These are phyloP conservation scores for Parnassius smintheus DNA, from an alignment of 2,888 invertebrate species.

Conservation along the genomic window DNA sequence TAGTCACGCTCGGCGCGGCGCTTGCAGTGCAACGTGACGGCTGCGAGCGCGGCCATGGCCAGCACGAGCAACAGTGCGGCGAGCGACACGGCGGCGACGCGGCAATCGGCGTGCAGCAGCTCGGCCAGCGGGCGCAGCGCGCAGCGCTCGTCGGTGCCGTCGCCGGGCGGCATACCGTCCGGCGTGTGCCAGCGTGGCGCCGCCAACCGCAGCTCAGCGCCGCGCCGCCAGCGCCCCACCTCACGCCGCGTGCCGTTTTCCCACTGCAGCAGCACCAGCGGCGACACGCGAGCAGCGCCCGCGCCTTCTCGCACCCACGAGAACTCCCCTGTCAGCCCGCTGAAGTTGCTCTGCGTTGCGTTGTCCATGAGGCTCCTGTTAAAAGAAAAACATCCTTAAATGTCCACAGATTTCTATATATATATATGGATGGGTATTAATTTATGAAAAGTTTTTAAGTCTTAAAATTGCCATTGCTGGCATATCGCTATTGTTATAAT, in stretches of 20 bases:
- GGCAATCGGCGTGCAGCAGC: constrained; percentile 85
- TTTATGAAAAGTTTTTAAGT: too few species aligned
- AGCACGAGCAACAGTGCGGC: constrained; percentile 46
- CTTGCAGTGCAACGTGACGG: constrained; percentile 50
- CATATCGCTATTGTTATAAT: too few species aligned
- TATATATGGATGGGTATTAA: too few species aligned
- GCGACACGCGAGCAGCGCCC: constrained; percentile 34
- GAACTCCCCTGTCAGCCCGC: constrained; percentile 59
- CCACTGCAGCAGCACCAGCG: constrained; percentile 81
- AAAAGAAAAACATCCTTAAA: not conserved
- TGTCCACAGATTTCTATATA: too few species aligned
- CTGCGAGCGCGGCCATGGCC: constrained; percentile 47
- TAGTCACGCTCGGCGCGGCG: constrained; percentile 58
- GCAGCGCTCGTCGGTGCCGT: constrained; percentile 84
- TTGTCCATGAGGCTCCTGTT: constrained; percentile 30
- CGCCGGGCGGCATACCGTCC: constrained; percentile 84
- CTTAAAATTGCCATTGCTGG: too few species aligned
- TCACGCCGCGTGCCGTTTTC: constrained; percentile 73
- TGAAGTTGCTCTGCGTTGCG: constrained; percentile 40
- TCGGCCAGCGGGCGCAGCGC: constrained; percentile 85
- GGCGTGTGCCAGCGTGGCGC: constrained; percentile 83
- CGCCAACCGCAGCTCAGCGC: constrained; percentile 88
- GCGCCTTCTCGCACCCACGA: constrained; percentile 43
- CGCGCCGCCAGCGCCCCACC: constrained; percentile 86
- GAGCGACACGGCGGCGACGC: constrained; percentile 82